Evolutionary conservation across 2,888 invertebrate species (phyloP), one percentile per base, ranked within the genome.

Genomic region (Melinaea marsaeus): DNA sequence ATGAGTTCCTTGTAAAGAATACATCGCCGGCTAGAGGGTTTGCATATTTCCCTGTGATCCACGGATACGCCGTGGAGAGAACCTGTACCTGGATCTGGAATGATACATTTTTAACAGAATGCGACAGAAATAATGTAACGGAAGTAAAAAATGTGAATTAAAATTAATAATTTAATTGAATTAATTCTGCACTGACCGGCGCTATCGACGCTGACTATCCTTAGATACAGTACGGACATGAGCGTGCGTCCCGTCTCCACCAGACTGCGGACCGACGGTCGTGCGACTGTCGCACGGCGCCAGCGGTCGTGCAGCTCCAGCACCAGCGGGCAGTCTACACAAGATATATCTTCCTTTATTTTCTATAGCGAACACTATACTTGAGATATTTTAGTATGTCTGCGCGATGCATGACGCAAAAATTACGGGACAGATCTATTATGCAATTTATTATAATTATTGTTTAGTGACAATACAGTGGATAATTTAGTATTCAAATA

Each of bases 11-110:
- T 91, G 82, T 95, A 95, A 3, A 95, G 83, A 65, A 93, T 92
- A 72, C 95, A 95, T 57, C 90, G 84, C 34, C 95, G 88, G 72
- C 94, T 93, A 51, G 94, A 91, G 0, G 97, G 97, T 80, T 97
- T 97, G 86, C 97, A 97, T 65, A 97, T 95, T 82, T 96, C 95
- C 54, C 96, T 85, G 85, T 97, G 97, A 83, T 97, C 95, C 59
- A 95, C 90, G 0, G 94, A 93, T 13, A 97, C 93, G 33, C 94
- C 94, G 63, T 93, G 93, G 61, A 95, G 92, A 33, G 94, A 92
- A 2, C 97, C 97, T 63, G 95, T 92, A 13, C 95, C 95, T 0
- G 95, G 95, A 91, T 97, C 96, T 96, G 85, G 5, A 85, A 72
- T 48, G 2, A 13, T 60, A 13, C 37, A 45, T 4, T 13, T 6